These are phyloP conservation scores for Drosophila jambulina DNA, from an alignment of 1,140 invertebrate species.

Conservation along the genomic window DNA sequence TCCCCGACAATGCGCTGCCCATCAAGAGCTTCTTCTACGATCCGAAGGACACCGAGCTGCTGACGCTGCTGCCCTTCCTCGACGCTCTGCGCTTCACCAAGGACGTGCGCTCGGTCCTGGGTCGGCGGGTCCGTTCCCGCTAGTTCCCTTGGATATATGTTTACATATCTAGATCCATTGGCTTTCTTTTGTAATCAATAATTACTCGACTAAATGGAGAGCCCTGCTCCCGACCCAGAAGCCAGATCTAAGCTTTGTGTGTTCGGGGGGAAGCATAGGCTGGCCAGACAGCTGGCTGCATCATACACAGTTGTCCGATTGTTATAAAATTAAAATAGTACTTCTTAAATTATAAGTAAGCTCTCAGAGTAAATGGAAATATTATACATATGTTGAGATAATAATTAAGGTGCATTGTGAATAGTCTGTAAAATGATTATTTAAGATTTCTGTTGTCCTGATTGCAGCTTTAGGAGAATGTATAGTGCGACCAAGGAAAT, in stretches of 20 bases:
- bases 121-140: slow-evolving; percentile 5
- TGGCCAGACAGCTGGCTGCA: no score
- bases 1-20: slow-evolving; percentile 60
- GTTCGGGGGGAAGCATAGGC: no score
- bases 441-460: not conserved
- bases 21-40: slow-evolving; percentile 62
- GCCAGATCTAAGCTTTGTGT: no score
- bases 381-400: no score
- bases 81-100: slow-evolving; percentile 67
- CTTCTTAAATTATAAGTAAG: no score
- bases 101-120: slow-evolving; percentile 58
- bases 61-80: slow-evolving; percentile 62
- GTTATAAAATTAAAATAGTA: no score
- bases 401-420: no score
- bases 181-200: not conserved
- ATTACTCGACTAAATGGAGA: no score
- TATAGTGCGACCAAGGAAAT: not conserved
- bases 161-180: not conserved
- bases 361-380: no score
- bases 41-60: slow-evolving; percentile 44
- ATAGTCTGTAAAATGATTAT: not conserved
- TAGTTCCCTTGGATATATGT: not conserved
- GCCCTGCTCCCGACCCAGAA: no score
- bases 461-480: not conserved
- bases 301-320: no score